Evolutionary conservation across 2,797 vertebrate genomes (phyloP), one percentile per base, ranked within the genome.

Genomic region (Xenopus petersii): DNA sequence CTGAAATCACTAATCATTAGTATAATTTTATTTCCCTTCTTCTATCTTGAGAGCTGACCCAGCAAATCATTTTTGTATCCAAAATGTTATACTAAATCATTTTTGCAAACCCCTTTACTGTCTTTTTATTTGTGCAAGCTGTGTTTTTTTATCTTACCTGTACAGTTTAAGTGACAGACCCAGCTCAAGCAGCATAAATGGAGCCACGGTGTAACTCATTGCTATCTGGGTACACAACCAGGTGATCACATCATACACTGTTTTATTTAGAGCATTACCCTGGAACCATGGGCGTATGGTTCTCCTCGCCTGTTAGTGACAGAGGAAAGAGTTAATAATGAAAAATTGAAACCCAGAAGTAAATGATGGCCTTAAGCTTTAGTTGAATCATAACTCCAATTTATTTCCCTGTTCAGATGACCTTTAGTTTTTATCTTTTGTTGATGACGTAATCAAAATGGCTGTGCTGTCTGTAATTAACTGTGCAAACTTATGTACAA

Each of bases 151-250:
- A 15, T 55, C 26, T 81, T 47, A 81, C 80, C 78, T 81, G 64
- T 81, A 81, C 46, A 81, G 49, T 26, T 63, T 42, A 26, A 81
- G 54, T 26, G 80, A 77, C 42, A 65, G 58, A 47, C 67, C 74
- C 13, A 77, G 26, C 49, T 71, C 77, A 3, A 76, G 71, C 6
- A 80, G 15, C 12, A 80, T 42, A 24, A 81, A 81, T 12, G 80
- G 80, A 26, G 74, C 74, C 46, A 80, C 77, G 5, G 78, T 81
- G 51, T 80, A 80, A 36, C 71, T 70, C 70, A 81, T 79, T 46
- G 72, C 48, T 24, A 80, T 17, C 68, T 81, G 80, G 9, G 80
- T 81, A 21, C 66, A 67, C 2, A 55, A 12, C 80, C 80, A 81
- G 2, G 80, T 81, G 11, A 55, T 15, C 16, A 81, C 46, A 12